phyloP scores from a whole-genome alignment of 2,888 invertebrate genomes.

The Papilio demoleus region DNA sequence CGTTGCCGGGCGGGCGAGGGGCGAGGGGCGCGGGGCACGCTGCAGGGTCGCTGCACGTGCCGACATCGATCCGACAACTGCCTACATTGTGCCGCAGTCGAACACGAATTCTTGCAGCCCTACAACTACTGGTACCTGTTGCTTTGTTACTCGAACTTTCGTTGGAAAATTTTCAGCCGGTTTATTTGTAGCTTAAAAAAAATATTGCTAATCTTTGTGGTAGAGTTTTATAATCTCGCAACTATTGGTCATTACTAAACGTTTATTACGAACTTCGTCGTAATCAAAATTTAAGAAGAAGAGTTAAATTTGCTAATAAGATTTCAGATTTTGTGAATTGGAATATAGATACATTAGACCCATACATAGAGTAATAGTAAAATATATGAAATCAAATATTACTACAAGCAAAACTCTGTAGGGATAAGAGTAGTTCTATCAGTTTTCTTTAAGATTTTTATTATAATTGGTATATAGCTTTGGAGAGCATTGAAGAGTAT shows the following conservation, averaged over 20 bases:
- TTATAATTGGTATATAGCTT: conserved; percentile 39
- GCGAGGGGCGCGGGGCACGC: conserved; percentile 42
- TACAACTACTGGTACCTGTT: conserved; percentile 34
- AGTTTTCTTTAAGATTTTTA: not conserved
- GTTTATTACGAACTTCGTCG: not conserved
- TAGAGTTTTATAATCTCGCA: not conserved
- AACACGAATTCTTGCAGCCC: conserved; percentile 34
- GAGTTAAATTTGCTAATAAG: too few relatives aligned
- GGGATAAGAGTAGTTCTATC: not conserved
- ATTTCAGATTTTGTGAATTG: too few relatives aligned
- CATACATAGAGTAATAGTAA: too few relatives aligned
- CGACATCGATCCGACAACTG: conserved; percentile 40
- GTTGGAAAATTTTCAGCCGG: not conserved
- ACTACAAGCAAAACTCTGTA: not conserved
- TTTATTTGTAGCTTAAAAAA: not conserved
- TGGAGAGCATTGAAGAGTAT: conserved; percentile 27
- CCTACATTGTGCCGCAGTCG: conserved; percentile 33
- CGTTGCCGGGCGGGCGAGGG: conserved; percentile 39
- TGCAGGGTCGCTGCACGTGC: conserved; percentile 59
- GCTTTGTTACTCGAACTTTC: conserved; percentile 7
- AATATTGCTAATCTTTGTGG: not conserved
- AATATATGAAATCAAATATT: not conserved
- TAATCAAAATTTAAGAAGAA: not conserved
- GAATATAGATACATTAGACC: not conserved
- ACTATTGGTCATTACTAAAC: not conserved